Evolutionary conservation across 1,140 invertebrate genomes (phyloP).

Genomic region (Frieseomelitta varia): DNA sequence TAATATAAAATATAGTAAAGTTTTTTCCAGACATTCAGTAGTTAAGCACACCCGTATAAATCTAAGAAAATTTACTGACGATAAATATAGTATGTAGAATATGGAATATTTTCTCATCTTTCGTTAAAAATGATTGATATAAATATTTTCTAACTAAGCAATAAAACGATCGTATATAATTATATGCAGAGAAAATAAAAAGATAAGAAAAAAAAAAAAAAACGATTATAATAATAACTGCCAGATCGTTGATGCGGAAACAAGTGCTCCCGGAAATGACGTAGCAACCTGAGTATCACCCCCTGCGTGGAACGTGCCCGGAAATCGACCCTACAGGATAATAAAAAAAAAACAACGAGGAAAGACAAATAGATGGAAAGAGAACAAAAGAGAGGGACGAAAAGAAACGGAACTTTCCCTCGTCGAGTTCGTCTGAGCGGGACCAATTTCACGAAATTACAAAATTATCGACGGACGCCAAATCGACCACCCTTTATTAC

Average conservation of each 20-base stretch:
- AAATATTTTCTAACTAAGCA: not conserved
- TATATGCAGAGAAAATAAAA: no score
- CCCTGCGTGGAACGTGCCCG: conserved; percentile 55
- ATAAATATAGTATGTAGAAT: no score
- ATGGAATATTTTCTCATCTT: no score
- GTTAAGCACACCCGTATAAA: no score
- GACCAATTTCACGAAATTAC: conserved; percentile 68
- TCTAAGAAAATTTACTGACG: no score
- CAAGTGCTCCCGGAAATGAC: conserved; percentile 69
- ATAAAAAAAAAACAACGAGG: not conserved
- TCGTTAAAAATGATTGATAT: not conserved
- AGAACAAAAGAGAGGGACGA: not conserved
- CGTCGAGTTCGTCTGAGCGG: conserved; percentile 9
- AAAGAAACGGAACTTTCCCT: conserved; percentile 12
- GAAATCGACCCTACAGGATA: conserved; percentile 58
- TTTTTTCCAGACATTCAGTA: no score
- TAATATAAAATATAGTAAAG: no score
- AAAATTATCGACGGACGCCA: conserved; percentile 58
- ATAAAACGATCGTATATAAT: no score
- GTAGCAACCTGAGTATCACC: conserved; percentile 54
- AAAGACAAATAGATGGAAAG: not conserved
- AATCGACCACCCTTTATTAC: conserved; percentile 30
- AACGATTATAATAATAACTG: conserved; percentile 13
- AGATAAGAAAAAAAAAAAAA: no score
- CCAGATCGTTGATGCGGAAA: conserved; percentile 30